Evolutionary conservation across 2,888 invertebrate species (phyloP).

Genomic region (Pachymerium ferrugineum): DNA sequence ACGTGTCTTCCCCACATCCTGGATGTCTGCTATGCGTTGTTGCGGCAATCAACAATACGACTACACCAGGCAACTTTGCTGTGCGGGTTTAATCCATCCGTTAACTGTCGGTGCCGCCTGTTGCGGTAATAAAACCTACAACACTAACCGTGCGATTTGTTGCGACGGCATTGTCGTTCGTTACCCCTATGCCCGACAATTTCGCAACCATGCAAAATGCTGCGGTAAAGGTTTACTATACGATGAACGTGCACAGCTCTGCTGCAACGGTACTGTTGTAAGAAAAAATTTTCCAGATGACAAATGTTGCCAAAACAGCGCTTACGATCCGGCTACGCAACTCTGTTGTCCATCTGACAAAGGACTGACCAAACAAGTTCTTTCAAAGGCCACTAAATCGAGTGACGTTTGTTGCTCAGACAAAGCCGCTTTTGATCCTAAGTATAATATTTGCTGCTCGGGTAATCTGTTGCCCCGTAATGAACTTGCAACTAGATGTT

Average conservation of each 20-base stretch:
- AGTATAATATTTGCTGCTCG: conserved; percentile 8
- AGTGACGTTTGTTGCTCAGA: conserved; percentile 7
- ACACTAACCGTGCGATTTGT: conserved; percentile 22
- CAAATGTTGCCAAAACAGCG: neutral
- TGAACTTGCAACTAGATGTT: neutral
- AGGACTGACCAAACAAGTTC: neutral
- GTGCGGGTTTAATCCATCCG: neutral
- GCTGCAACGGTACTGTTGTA: conserved; percentile 28
- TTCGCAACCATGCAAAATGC: conserved; percentile 20
- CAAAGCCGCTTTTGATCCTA: conserved; percentile 2
- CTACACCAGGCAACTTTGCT: conserved; percentile 6
- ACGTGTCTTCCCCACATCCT: conserved; percentile 13
- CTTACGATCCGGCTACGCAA: neutral
- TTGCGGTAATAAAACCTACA: conserved; percentile 29
- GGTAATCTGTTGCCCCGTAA: neutral
- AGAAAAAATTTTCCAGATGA: neutral
- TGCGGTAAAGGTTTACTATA: conserved; percentile 25
- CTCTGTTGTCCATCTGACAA: neutral
- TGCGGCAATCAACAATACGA: conserved; percentile 28
- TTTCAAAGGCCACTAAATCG: neutral
- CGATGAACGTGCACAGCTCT: conserved; percentile 26
- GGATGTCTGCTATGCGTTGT: conserved; percentile 28
- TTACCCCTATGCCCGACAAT: conserved; percentile 9
- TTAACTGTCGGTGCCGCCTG: conserved; percentile 12
- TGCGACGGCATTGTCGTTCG: conserved; percentile 5